Evolutionary conservation across 2,888 invertebrate genomes (phyloP).

Genomic region (Eupithecia centaureata): DNA sequence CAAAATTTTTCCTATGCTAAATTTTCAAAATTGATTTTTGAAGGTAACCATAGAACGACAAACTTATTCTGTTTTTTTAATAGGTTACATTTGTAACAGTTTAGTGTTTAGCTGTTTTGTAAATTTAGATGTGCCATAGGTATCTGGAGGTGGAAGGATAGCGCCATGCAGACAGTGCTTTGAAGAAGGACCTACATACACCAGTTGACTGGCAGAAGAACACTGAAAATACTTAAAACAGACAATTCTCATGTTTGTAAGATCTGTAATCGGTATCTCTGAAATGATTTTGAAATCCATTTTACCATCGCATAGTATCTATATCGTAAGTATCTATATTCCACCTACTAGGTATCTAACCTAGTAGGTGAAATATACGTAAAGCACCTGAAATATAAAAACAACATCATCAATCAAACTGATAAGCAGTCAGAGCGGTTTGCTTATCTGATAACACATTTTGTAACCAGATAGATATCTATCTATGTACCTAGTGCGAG

Average conservation of each 20-base stretch:
- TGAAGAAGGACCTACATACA: not conserved
- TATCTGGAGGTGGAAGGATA: not conserved
- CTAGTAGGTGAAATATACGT: not conserved
- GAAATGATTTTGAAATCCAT: not conserved
- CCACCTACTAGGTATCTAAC: not conserved
- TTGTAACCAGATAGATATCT: conserved; percentile 12
- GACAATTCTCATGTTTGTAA: not conserved
- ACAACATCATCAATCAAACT: conserved; percentile 47
- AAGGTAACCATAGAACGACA: too few species aligned
- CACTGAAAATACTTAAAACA: not conserved
- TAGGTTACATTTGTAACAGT: too few species aligned
- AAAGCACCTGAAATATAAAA: conserved; percentile 31
- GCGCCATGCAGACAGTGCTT: not conserved
- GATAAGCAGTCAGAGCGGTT: conserved; percentile 40
- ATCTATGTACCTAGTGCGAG: not conserved
- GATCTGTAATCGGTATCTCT: too few species aligned
- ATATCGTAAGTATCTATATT: too few species aligned
- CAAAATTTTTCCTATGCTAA: too few species aligned
- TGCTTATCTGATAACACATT: conserved; percentile 41
- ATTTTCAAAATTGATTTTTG: too few species aligned
- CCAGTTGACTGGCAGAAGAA: not conserved
- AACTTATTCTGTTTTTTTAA: too few species aligned
- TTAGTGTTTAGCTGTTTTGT: too few species aligned
- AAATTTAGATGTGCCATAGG: too few species aligned
- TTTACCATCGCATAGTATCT: not conserved